phyloP scores from a whole-genome alignment of 23 tunicate genomes.

The Halocynthia aurantium region DNA sequence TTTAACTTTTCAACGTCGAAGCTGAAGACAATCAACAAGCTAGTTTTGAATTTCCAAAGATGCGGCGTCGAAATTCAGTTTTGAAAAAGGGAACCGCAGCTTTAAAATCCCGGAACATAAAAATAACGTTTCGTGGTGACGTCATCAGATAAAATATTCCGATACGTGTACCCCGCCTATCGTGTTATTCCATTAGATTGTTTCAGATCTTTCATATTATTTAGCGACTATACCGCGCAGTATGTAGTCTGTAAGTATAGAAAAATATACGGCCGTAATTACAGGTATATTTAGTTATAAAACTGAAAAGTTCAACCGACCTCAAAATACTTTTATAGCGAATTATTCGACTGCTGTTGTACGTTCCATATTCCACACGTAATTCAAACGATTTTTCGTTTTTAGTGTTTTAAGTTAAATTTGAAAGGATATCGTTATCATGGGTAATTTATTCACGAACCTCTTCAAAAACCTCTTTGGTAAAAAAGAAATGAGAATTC shows the following conservation, averaged over 20 bases:
- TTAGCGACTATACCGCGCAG: background rate
- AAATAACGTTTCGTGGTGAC: slow-evolving; percentile 4
- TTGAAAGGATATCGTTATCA: background rate
- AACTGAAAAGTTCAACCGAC: background rate
- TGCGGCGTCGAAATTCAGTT: too few species aligned
- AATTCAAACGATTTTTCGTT: background rate
- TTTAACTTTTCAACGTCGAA: too few species aligned
- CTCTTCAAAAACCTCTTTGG: slow-evolving; percentile 56
- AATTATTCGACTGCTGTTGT: background rate
- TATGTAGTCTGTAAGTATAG: background rate
- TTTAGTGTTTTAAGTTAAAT: background rate
- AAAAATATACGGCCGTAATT: background rate
- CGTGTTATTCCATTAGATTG: background rate
- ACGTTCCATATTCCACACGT: background rate
- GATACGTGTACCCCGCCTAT: slow-evolving; percentile 33
- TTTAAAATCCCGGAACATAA: slow-evolving; percentile 4
- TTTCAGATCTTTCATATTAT: background rate
- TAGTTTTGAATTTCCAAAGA: too few species aligned
- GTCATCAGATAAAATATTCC: background rate
- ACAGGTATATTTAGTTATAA: background rate
- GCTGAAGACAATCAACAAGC: too few species aligned
- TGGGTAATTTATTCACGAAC: slow-evolving; percentile 16
- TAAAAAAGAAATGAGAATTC: slow-evolving; percentile 89
- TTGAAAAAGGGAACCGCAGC: background rate
- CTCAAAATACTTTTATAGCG: background rate